Percentiles rank a stretch among this genome's conserved stretches.
phyloP scores from a whole-genome alignment of 2,797 vertebrate species.

The Steatocranus sp. region DNA sequence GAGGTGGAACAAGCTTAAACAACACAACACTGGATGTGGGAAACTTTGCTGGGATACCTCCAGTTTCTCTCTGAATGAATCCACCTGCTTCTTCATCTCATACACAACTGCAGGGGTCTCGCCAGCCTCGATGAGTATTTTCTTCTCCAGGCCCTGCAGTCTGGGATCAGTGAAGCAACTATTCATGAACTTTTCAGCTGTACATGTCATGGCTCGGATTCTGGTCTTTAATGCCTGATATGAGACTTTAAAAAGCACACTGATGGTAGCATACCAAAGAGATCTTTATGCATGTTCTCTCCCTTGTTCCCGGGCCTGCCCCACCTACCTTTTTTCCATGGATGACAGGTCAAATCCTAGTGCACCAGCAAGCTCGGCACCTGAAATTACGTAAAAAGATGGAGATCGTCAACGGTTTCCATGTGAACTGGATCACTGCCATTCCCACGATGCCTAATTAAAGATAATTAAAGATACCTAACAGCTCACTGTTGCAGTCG shows the following conservation, averaged over 20 bases:
- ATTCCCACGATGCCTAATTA: background rate
- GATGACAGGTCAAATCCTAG: conserved; percentile 76
- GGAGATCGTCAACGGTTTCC: background rate
- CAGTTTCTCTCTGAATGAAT: conserved; percentile 77
- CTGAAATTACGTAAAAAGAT: conserved; percentile 32
- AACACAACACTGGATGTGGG: background rate
- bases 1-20: background rate
- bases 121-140: conserved; percentile 60
- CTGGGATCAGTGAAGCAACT: conserved; percentile 32
- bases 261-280: background rate
- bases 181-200: background rate
- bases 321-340: conserved; percentile 79
- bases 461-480: conserved; percentile 60
- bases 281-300: background rate
- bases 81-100: conserved; percentile 80
- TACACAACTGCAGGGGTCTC: conserved; percentile 74
- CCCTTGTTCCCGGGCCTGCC: background rate
- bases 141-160: conserved; percentile 78
- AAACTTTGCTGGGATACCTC: conserved; percentile 52
- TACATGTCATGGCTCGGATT: background rate
- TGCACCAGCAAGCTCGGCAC: conserved; percentile 63
- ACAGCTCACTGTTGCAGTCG: conserved; percentile 73
- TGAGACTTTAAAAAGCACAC: background rate
- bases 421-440: background rate
- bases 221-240: background rate